Evolutionary conservation across 2,113 vertebrate species (phyloP).

Genomic region (Eurystomus gularis): DNA sequence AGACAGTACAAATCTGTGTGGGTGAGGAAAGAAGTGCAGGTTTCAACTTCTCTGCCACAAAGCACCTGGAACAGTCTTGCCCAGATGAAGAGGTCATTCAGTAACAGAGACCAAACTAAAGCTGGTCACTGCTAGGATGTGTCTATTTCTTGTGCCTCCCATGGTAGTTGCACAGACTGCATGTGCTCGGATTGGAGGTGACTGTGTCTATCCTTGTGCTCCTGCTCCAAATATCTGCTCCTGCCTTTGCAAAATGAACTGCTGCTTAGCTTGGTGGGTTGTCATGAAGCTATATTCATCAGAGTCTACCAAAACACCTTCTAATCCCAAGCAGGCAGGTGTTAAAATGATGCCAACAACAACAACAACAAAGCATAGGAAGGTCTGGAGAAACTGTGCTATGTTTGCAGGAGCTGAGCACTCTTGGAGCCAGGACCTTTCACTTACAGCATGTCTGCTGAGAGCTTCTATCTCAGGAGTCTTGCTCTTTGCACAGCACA

Average conservation of each 20-base stretch:
- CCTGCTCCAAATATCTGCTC: neutral
- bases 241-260: neutral
- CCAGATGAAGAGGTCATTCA: neutral
- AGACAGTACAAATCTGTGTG: neutral
- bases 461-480: neutral
- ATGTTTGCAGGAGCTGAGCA: fast-evolving
- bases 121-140: neutral
- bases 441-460: neutral
- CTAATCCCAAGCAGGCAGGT: neutral
- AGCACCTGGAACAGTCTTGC: neutral
- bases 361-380: neutral
- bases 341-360: neutral
- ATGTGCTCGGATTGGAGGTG: neutral
- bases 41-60: neutral
- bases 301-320: neutral
- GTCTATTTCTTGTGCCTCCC: neutral
- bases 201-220: neutral
- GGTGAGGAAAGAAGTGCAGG: neutral
- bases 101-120: neutral
- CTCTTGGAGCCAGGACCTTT: neutral
- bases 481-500: neutral
- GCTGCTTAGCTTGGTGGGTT: neutral
- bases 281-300: neutral
- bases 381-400: neutral
- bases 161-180: neutral